Conservation (phyloP, 2,113 vertebrate species). For the Collichthys lucidus region DNA sequence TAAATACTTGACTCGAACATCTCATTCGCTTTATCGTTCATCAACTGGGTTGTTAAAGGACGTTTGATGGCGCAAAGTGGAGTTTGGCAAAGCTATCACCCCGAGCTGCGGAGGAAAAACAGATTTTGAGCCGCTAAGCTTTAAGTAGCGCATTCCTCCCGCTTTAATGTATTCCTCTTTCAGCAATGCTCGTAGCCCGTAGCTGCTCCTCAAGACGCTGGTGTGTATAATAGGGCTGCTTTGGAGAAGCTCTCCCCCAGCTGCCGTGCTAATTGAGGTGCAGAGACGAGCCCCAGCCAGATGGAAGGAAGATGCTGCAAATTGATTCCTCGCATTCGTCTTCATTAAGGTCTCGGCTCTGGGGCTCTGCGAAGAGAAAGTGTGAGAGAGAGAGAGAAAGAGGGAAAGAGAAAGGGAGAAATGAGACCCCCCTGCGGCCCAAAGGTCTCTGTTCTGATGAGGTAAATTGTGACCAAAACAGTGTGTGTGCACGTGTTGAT, state of each 20-base stretch:
- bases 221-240: constrained; percentile 76
- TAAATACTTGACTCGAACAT: constrained; percentile 1
- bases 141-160: constrained; percentile 66
- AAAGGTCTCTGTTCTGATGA: constrained; percentile 58
- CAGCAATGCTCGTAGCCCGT: constrained; percentile 53
- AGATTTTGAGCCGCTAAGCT: constrained; percentile 40
- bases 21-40: constrained; percentile 32
- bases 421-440: constrained; percentile 45
- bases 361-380: constrained; percentile 63
- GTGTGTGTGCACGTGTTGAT: constrained; percentile 2
- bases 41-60: constrained; percentile 36
- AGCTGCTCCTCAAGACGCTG: constrained; percentile 59
- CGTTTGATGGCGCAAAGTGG: constrained; percentile 21
- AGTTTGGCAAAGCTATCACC: constrained; percentile 48
- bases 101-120: constrained; percentile 47
- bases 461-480: constrained; percentile 58
- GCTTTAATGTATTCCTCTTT: constrained; percentile 55
- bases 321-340: constrained; percentile 86
- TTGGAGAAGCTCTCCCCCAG: constrained; percentile 81
- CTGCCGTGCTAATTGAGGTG: constrained; percentile 84
- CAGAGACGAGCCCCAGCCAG: constrained; percentile 78
- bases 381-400: constrained; percentile 33
- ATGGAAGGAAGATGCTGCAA: constrained; percentile 84
- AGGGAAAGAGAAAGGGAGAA: constrained; percentile 43
- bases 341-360: constrained; percentile 84